These are phyloP conservation scores for Molanna angustata DNA, from an alignment of 2,888 invertebrate genomes.

Conservation along the genomic window DNA sequence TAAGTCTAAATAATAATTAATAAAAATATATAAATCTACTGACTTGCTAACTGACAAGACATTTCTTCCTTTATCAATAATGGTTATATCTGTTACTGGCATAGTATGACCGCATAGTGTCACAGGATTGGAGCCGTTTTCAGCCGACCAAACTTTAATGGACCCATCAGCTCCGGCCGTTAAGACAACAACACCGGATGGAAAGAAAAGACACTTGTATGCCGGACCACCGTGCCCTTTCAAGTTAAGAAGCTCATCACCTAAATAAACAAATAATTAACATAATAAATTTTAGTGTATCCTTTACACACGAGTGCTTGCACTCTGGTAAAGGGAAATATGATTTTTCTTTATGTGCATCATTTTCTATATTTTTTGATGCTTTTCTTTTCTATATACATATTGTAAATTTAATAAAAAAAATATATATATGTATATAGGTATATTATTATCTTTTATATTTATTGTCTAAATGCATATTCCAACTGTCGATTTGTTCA, in stretches of 20 bases:
- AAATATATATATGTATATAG: too few species aligned
- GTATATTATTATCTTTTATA: too few species aligned
- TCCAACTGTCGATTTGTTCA: too few species aligned
- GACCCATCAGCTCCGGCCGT: conserved; percentile 68
- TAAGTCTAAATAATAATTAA: too few species aligned
- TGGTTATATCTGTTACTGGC: conserved; percentile 60
- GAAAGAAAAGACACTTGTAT: conserved; percentile 66
- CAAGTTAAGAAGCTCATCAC: conserved; percentile 49
- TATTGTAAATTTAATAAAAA: too few species aligned
- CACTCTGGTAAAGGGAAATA: too few species aligned
- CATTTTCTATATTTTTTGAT: too few species aligned
- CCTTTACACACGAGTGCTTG: too few species aligned
- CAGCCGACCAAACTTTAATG: conserved; percentile 68
- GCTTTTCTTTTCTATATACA: too few species aligned
- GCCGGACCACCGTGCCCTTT: conserved; percentile 67
- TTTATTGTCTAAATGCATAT: too few species aligned
- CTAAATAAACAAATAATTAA: conserved; percentile 35
- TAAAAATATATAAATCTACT: too few species aligned
- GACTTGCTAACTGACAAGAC: conserved; percentile 66
- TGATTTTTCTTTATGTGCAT: too few species aligned
- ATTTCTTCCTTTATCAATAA: conserved; percentile 67
- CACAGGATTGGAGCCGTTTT: conserved; percentile 64
- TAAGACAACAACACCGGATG: conserved; percentile 65
- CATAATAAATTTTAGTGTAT: neutral
- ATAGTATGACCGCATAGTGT: conserved; percentile 64